Conservation (phyloP, 2,797 vertebrate genomes). For the Cirrhinus mrigala region DNA sequence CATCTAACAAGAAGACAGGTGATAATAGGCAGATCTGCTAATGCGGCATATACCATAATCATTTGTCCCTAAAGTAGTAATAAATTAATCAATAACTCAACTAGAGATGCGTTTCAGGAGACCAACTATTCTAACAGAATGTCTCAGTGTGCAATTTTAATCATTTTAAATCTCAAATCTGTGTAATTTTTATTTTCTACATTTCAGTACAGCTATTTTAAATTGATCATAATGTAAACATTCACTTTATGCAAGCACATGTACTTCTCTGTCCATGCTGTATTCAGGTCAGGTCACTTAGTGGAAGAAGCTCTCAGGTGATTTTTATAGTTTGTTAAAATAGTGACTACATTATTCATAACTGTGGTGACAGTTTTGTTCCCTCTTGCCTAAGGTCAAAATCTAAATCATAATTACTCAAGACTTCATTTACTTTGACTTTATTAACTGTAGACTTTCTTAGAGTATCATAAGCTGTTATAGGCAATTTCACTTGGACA, state of each 20-base stretch:
- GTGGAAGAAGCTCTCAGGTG: neutral
- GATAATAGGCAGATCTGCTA: neutral
- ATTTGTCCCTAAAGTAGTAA: neutral
- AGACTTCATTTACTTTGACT: neutral
- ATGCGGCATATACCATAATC: neutral
- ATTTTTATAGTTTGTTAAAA: slow-evolving; percentile 22
- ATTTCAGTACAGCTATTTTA: neutral
- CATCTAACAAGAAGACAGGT: neutral
- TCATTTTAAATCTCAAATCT: neutral
- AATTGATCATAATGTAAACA: neutral
- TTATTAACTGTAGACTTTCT: slow-evolving; percentile 2
- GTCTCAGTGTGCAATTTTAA: neutral
- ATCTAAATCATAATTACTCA: slow-evolving; percentile 28
- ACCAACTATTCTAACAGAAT: neutral
- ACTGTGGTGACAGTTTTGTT: slow-evolving; percentile 12
- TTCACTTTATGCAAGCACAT: neutral
- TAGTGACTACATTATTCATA: slow-evolving; percentile 12
- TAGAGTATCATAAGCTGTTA: neutral
- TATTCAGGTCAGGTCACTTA: slow-evolving; percentile 12
- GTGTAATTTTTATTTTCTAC: neutral
- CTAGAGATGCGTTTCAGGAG: neutral
- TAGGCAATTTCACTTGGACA: neutral
- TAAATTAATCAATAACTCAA: neutral
- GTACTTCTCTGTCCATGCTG: neutral
- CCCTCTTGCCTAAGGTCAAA: slow-evolving; percentile 29